Evolutionary conservation across 1,140 invertebrate species (phyloP), one percentile per base, ranked within the genome.

Genomic region (Calephelis virginiensis): DNA sequence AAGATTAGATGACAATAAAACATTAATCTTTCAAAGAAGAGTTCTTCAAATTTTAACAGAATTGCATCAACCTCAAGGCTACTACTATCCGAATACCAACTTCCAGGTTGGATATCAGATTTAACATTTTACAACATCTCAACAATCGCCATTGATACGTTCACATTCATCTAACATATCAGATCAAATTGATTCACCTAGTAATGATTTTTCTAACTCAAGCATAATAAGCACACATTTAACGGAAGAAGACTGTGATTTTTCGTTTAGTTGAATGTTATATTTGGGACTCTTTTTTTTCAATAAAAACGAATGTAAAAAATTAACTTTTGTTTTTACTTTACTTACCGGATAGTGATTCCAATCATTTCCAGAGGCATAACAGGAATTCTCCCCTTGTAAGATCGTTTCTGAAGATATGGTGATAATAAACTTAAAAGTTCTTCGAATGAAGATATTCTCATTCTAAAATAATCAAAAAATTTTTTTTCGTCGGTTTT

Each of bases 301-400:
- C 14, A 53, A 53, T 64, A 71, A 71, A 71, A 67, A 66, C 65
- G 63, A 73, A 69, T 67, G 60, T 69, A 71, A 69, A 72, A 50
- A 72, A 70, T 66, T 70, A 69, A n/a, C n/a, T n/a, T n/a, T 68
- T 74, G 68, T n/a, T 74, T 74, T 70, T 72, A 74, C 53, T 71
- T 71, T 67, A 71, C 74, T 70, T 72, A 75, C 68, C 68, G 53
- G 63, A 75, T 69, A 74, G 72, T 76, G 49, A 76, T 62, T 40
- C 72, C 66, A 50, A 68, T 53, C 66, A 68, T 71, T 71, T 71
- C 66, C 66, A 74, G 63, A 76, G 68, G 66, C 69, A 70, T n/a
- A n/a, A n/a, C n/a, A n/a, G n/a, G n/a, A n/a, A n/a, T n/a, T n/a
- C n/a, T n/a, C n/a, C n/a, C n/a, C 60, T 73, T 75, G 70, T 75